Conservation (phyloP, 2,113 vertebrate genomes). For the Gallinago media region DNA sequence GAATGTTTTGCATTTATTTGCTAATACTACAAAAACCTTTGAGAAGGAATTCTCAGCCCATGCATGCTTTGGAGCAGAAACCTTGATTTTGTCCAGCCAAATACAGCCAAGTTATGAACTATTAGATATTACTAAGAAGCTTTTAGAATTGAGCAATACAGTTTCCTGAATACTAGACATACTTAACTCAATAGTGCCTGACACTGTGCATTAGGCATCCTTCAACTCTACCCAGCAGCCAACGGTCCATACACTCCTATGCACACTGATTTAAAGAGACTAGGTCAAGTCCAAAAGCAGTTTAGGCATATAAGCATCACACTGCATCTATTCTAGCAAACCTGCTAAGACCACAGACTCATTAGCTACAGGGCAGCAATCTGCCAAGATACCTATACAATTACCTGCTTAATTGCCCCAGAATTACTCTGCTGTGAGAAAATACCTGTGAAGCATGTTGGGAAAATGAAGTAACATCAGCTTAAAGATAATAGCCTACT, state of each 20-base stretch:
- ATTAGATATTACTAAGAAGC: neutral
- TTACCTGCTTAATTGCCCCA: neutral
- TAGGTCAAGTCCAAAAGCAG: neutral
- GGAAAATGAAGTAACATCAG: neutral
- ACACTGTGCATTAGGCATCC: neutral
- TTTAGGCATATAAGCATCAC: neutral
- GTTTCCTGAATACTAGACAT: neutral
- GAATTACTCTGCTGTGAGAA: neutral
- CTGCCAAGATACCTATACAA: neutral
- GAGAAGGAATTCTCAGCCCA: neutral
- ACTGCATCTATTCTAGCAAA: neutral
- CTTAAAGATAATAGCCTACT: neutral
- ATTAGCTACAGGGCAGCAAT: neutral
- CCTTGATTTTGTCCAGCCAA: neutral
- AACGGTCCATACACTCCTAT: fast-evolving
- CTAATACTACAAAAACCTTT: neutral
- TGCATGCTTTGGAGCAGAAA: neutral
- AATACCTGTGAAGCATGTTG: neutral
- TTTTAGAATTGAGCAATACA: neutral
- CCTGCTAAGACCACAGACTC: neutral
- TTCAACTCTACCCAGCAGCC: neutral
- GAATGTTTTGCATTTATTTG: neutral
- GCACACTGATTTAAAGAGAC: neutral
- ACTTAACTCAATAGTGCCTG: neutral
- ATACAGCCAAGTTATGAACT: neutral